Percentiles rank a stretch among this genome's conserved stretches.
These are phyloP conservation scores for Lasius platythorax DNA, from an alignment of 2,888 invertebrate species.

Conservation along the genomic window DNA sequence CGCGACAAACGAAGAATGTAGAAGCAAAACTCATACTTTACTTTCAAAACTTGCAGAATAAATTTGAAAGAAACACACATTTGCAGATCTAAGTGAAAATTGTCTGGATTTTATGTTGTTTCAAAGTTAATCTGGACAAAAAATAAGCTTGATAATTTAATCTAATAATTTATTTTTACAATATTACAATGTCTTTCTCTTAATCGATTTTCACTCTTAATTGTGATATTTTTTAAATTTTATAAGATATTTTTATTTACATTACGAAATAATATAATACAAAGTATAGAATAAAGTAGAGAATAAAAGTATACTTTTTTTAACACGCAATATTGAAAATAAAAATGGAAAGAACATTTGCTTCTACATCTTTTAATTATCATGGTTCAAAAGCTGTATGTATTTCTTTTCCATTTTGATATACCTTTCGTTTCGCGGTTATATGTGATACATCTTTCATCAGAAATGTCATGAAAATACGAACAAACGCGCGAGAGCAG, in stretches of 20 bases:
- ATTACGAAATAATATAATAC: not conserved
- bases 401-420: not conserved
- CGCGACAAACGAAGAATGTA: not conserved
- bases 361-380: not conserved
- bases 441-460: not conserved
- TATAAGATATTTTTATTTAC: not conserved
- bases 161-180: not conserved
- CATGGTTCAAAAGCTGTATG: not conserved
- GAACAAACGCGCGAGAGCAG: slow-evolving; percentile 2
- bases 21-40: not conserved
- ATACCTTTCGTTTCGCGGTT: not conserved
- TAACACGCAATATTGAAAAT: not conserved
- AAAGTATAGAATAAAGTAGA: not conserved
- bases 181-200: not conserved
- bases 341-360: not conserved
- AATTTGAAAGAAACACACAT: not conserved
- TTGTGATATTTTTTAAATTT: not conserved
- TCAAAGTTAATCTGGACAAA: not conserved
- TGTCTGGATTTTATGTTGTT: not conserved
- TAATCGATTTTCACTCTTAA: not conserved
- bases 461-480: slow-evolving; percentile 27
- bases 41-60: not conserved
- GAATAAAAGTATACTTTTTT: not conserved
- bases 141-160: not conserved
- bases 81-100: not conserved